phyloP scores from a whole-genome alignment of 1,140 invertebrate genomes.

The Atopsyche davidsoni region DNA sequence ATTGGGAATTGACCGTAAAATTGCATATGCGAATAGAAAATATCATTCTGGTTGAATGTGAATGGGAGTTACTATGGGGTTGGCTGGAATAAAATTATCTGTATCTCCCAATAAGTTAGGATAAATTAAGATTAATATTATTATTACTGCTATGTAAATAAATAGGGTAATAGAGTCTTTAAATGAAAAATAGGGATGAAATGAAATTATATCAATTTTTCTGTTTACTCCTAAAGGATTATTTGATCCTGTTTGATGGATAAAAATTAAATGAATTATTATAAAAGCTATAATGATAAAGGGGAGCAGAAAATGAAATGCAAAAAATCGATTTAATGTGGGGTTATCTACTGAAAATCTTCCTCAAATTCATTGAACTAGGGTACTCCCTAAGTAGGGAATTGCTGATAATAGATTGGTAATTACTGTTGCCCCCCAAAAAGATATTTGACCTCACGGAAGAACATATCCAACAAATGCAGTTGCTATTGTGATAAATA shows the following conservation, averaged over 20 bases:
- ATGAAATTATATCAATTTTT: slow-evolving; percentile 57
- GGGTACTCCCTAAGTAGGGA: slow-evolving; percentile 52
- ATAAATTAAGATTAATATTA: slow-evolving; percentile 42
- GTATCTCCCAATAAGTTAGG: slow-evolving; percentile 59
- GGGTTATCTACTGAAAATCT: slow-evolving; percentile 63
- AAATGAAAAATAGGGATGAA: slow-evolving; percentile 55
- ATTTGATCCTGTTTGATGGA: slow-evolving; percentile 56
- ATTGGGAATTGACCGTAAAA: slow-evolving; percentile 66
- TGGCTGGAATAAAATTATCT: slow-evolving; percentile 64
- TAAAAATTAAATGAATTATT: slow-evolving; percentile 55
- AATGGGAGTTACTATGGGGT: slow-evolving; percentile 58
- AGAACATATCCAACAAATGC: slow-evolving; percentile 65
- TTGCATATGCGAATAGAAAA: slow-evolving; percentile 70
- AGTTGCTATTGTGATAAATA: slow-evolving; percentile 57
- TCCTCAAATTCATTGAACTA: slow-evolving; percentile 63
- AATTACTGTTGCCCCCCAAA: slow-evolving; percentile 67
- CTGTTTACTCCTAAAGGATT: slow-evolving; percentile 55
- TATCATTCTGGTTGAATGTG: slow-evolving; percentile 75
- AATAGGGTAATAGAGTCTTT: slow-evolving; percentile 56
- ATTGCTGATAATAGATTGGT: slow-evolving; percentile 64
- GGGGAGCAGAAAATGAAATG: slow-evolving; percentile 62
- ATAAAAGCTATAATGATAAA: slow-evolving; percentile 56
- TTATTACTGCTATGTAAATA: slow-evolving; percentile 45
- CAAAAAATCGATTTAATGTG: slow-evolving; percentile 64
- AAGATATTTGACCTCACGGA: slow-evolving; percentile 67